Percentiles rank a stretch among this genome's conserved stretches.
Conservation (phyloP, 1,140 invertebrate genomes). For the Tigriopus japonicus region DNA sequence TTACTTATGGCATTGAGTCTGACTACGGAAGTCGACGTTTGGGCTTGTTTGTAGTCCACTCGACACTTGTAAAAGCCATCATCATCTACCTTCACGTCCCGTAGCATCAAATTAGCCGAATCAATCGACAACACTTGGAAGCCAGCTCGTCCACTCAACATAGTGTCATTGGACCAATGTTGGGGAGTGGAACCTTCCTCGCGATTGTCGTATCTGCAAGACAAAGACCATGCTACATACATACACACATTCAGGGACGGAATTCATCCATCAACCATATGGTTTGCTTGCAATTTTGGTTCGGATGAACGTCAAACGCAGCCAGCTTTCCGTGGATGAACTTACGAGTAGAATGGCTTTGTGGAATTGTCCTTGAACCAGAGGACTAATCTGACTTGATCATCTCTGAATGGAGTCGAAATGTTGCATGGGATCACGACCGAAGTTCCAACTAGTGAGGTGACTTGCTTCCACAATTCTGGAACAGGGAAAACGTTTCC, state of each 20-base stretch:
- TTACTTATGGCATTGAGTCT: background rate
- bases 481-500: background rate
- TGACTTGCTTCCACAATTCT: background rate
- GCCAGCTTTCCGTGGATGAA: background rate
- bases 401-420: background rate
- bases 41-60: background rate
- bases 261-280: background rate
- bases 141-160: background rate
- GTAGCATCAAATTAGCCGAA: background rate
- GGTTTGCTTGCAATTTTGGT: too few species aligned
- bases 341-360: background rate
- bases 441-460: background rate
- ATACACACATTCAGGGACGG: background rate
- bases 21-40: background rate
- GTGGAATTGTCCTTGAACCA: background rate
- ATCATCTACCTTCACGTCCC: background rate
- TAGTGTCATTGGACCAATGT: background rate
- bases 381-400: background rate
- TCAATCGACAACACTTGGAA: background rate
- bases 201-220: background rate
- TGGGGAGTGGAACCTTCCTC: background rate
- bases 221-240: background rate
- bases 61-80: background rate
- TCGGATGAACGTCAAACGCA: too few species aligned
- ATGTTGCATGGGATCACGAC: background rate